These are phyloP conservation scores for Hypsopygia costalis DNA, from an alignment of 2,888 invertebrate species.

Conservation along the genomic window DNA sequence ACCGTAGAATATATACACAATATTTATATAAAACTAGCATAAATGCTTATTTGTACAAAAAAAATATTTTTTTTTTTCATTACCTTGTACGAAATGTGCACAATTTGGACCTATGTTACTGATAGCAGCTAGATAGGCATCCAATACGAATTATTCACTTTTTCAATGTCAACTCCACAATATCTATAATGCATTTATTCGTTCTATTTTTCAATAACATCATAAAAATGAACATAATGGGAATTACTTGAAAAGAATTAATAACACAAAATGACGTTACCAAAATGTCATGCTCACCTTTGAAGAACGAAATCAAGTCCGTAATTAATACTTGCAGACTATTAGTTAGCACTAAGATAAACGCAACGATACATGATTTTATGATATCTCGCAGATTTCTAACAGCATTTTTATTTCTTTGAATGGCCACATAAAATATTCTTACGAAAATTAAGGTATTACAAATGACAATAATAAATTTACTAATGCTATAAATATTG, in stretches of 20 bases:
- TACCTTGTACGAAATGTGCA: no score
- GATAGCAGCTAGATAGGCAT: no score
- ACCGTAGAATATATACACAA: no score
- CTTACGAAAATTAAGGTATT: slow-evolving; percentile 43
- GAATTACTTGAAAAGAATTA: slow-evolving; percentile 37
- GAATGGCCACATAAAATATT: slow-evolving; percentile 41
- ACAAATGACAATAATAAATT: slow-evolving; percentile 37
- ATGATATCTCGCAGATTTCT: slow-evolving; percentile 26
- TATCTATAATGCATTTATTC: not conserved
- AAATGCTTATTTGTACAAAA: no score
- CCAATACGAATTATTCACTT: no score
- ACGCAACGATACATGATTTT: slow-evolving; percentile 36
- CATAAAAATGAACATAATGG: slow-evolving; percentile 33
- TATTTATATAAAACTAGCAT: no score
- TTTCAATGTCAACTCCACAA: no score
- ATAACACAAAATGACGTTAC: slow-evolving; percentile 28
- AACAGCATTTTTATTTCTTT: slow-evolving; percentile 16
- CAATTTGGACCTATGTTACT: no score
- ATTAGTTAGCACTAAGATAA: slow-evolving; percentile 42
- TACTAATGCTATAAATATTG: slow-evolving; percentile 31
- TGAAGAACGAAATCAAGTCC: slow-evolving; percentile 25
- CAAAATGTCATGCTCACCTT: not conserved
- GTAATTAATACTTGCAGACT: slow-evolving; percentile 48
- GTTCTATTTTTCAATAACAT: slow-evolving; percentile 16
- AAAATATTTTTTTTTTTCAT: no score